These are phyloP conservation scores for Patella pellucida DNA, from an alignment of 2,888 invertebrate species.

Conservation along the genomic window DNA sequence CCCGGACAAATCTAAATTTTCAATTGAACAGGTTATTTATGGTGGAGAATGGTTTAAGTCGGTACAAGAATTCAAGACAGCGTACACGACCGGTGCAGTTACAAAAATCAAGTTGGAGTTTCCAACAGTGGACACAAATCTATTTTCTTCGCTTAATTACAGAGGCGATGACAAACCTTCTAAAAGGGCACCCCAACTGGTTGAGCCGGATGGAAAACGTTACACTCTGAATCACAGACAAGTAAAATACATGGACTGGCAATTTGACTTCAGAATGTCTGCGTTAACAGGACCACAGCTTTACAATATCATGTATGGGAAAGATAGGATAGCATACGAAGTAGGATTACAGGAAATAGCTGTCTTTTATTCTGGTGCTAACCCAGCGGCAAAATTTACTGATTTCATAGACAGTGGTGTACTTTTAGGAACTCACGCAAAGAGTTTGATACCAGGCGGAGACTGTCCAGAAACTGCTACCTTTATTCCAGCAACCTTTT, in stretches of 20 bases:
- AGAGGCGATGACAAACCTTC: slow-evolving; percentile 32
- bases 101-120: slow-evolving; percentile 9
- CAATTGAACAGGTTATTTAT: slow-evolving; percentile 42
- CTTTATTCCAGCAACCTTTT: slow-evolving; percentile 38
- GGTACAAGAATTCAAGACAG: slow-evolving; percentile 31
- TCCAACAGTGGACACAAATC: background rate
- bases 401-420: slow-evolving; percentile 53
- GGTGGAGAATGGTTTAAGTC: slow-evolving; percentile 34
- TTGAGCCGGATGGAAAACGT: slow-evolving; percentile 61
- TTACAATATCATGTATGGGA: slow-evolving; percentile 52
- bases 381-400: slow-evolving; percentile 42
- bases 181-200: slow-evolving; percentile 45
- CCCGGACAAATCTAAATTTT: slow-evolving; percentile 34
- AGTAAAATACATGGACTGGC: slow-evolving; percentile 60
- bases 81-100: slow-evolving; percentile 23
- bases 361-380: slow-evolving; percentile 54
- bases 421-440: slow-evolving; percentile 44
- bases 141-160: slow-evolving; percentile 33
- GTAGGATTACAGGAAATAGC: slow-evolving; percentile 59
- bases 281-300: slow-evolving; percentile 53
- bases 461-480: slow-evolving; percentile 61
- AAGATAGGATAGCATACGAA: slow-evolving; percentile 61
- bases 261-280: slow-evolving; percentile 56
- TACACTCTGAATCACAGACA: slow-evolving; percentile 53
- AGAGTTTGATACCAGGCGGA: slow-evolving; percentile 52